These are phyloP conservation scores for Aepyceros melampus DNA, from an alignment of 2,113 vertebrate genomes.

Conservation along the genomic window DNA sequence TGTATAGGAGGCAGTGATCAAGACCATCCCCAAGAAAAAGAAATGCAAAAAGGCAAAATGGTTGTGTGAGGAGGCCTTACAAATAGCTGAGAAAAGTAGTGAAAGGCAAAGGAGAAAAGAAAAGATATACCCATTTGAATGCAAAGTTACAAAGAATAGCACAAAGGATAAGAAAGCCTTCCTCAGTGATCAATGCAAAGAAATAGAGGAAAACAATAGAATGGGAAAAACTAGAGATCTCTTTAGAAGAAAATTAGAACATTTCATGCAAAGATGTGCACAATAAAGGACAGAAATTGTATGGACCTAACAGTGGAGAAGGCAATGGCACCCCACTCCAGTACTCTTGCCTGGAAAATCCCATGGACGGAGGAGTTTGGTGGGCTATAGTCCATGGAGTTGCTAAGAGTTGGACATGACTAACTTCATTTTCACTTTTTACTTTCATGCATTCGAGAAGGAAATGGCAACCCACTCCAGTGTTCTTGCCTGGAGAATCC, in stretches of 20 bases:
- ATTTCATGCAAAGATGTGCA: not conserved
- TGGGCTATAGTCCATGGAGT: too few relatives aligned
- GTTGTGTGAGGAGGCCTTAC: not conserved
- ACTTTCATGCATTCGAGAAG: too few relatives aligned
- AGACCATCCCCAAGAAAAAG: not conserved
- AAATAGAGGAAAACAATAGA: not conserved
- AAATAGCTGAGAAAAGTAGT: not conserved
- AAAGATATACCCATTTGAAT: not conserved
- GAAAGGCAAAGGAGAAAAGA: not conserved
- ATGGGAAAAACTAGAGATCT: not conserved
- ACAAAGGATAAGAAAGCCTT: not conserved
- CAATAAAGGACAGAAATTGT: not conserved
- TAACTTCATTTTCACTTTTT: too few relatives aligned
- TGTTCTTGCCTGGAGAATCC: too few relatives aligned
- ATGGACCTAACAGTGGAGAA: not conserved
- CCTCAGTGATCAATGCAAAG: not conserved
- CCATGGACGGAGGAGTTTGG: too few relatives aligned
- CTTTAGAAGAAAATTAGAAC: not conserved
- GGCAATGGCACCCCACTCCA: too few relatives aligned
- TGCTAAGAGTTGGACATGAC: accelerated
- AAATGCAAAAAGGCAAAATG: not conserved
- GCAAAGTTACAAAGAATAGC: not conserved
- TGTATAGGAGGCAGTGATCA: not conserved
- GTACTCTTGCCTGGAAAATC: too few relatives aligned
- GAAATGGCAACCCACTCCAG: too few relatives aligned